phyloP scores from a whole-genome alignment of 2,888 invertebrate genomes.

The Andrena chrysosceles region DNA sequence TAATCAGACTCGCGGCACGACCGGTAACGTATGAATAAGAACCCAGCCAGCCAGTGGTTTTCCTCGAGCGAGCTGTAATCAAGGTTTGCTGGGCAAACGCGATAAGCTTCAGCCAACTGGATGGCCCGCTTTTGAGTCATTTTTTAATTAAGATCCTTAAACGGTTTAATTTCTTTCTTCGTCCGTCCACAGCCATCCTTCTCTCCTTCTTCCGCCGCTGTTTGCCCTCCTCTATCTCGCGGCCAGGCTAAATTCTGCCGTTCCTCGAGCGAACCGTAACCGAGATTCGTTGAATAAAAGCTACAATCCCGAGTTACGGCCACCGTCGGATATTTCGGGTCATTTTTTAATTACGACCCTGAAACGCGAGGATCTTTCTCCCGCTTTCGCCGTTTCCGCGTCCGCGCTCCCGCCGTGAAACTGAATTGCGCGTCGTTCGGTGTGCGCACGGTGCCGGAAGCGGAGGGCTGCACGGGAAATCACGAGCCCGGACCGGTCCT shows the following conservation, averaged over 20 bases:
- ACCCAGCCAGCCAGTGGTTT: conserved; percentile 28
- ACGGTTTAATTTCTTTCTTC: conserved; percentile 41
- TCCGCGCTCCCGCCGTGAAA: background rate
- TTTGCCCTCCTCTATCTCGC: background rate
- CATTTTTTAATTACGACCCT: conserved; percentile 54
- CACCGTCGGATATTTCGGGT: conserved; percentile 46
- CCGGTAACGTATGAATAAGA: conserved; percentile 41
- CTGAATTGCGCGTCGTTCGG: conserved; percentile 15
- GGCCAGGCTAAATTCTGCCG: conserved; percentile 15
- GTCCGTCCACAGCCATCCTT: conserved; percentile 2
- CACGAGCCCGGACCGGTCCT: conserved; percentile 3
- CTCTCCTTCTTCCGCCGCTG: conserved; percentile 2
- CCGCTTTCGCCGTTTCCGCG: background rate
- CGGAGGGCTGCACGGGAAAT: conserved; percentile 19
- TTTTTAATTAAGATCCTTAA: conserved; percentile 70
- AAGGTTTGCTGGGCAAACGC: conserved; percentile 55
- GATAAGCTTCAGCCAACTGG: conserved; percentile 54
- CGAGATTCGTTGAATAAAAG: conserved; percentile 47
- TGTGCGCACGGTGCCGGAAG: background rate
- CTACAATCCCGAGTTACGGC: conserved; percentile 47
- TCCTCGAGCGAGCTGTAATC: conserved; percentile 57
- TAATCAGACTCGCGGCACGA: conserved; percentile 55
- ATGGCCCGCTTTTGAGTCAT: conserved; percentile 62
- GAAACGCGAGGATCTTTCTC: conserved; percentile 6
- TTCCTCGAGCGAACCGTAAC: conserved; percentile 19